A percentile compares a stretch with the other conserved stretches of the same genome.
These are phyloP conservation scores for Hartigia nigra DNA, from an alignment of 2,888 invertebrate genomes.

Conservation along the genomic window DNA sequence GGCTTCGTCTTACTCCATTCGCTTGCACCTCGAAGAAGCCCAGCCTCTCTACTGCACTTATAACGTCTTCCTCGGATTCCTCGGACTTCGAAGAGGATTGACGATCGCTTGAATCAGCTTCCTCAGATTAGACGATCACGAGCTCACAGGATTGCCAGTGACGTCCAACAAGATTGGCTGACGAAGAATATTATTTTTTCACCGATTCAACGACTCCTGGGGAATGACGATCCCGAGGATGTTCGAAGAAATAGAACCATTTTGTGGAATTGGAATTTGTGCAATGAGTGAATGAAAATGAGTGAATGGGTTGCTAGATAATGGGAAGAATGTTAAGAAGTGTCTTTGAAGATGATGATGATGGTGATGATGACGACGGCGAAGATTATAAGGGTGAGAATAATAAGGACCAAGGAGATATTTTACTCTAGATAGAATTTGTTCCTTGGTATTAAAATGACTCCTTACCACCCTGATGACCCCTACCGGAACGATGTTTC, in stretches of 20 bases:
- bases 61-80: slow-evolving; percentile 73
- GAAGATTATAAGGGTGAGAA: not conserved
- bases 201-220: not conserved
- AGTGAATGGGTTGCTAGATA: not conserved
- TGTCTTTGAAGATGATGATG: not conserved
- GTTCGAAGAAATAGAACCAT: not conserved
- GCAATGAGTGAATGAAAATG: not conserved
- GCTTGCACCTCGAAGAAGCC: slow-evolving; percentile 69
- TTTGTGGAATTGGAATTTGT: not conserved
- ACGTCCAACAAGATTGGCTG: slow-evolving; percentile 22
- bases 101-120: slow-evolving; percentile 51
- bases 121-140: slow-evolving; percentile 20
- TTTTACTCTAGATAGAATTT: not conserved
- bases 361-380: not conserved
- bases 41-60: slow-evolving; percentile 73
- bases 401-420: not conserved
- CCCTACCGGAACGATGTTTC: not conserved
- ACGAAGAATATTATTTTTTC: slow-evolving; percentile 11
- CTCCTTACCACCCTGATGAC: not conserved
- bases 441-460: not conserved
- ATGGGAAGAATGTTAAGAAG: not conserved
- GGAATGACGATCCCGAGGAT: not conserved
- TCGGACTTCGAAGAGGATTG: slow-evolving; percentile 60
- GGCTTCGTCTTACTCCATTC: slow-evolving; percentile 51
- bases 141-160: slow-evolving; percentile 22